Conservation (phyloP, 2,888 invertebrate species). For the Onchidella celtica region DNA sequence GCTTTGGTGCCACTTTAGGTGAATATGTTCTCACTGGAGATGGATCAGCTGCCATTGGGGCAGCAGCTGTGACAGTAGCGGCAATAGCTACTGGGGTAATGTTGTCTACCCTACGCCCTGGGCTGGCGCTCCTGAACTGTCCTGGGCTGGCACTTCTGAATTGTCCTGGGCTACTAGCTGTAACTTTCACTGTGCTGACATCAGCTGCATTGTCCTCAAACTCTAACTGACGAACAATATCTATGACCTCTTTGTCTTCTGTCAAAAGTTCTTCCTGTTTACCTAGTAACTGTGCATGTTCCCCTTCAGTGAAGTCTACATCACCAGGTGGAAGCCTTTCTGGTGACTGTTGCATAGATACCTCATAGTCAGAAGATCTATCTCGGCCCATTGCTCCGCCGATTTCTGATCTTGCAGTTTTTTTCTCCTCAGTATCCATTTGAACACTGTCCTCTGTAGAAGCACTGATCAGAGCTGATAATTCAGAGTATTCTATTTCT, state of each 20-base stretch:
- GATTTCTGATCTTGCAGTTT: neutral
- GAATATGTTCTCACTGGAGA: neutral
- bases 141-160: too few relatives aligned
- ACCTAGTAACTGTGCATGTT: too few relatives aligned
- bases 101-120: slow-evolving; percentile 37
- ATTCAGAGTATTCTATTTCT: slow-evolving; percentile 27
- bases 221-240: neutral
- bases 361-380: neutral
- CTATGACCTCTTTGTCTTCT: neutral
- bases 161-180: slow-evolving; percentile 3
- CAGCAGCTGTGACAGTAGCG: slow-evolving; percentile 42
- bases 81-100: slow-evolving; percentile 44
- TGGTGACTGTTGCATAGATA: slow-evolving; percentile 34
- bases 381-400: neutral
- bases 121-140: too few relatives aligned
- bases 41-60: slow-evolving; percentile 37
- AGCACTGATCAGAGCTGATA: neutral
- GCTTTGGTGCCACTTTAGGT: slow-evolving; percentile 47
- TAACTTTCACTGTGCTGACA: slow-evolving; percentile 13
- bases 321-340: slow-evolving; percentile 18
- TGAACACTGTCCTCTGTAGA: slow-evolving; percentile 6
- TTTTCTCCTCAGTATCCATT: slow-evolving; percentile 1
- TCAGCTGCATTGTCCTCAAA: neutral
- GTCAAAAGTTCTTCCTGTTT: too few relatives aligned
- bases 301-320: neutral